These are phyloP conservation scores for Carduelis carduelis DNA, from an alignment of 2,797 vertebrate genomes.

Conservation along the genomic window DNA sequence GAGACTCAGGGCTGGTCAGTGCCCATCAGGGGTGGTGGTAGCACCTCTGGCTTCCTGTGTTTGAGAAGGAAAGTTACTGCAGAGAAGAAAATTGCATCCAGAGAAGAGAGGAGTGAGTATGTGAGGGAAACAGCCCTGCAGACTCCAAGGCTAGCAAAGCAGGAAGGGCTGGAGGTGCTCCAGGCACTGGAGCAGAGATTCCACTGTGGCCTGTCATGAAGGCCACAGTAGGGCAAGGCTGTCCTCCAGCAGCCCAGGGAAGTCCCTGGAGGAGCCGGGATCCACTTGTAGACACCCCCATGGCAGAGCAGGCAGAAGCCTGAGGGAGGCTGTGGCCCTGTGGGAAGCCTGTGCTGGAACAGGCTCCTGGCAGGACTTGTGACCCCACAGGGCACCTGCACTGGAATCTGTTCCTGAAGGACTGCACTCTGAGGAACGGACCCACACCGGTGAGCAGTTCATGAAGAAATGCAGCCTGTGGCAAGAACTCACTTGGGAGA, in stretches of 20 bases:
- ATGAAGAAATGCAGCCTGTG: neutral
- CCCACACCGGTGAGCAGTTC: neutral
- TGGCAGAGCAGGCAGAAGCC: neutral
- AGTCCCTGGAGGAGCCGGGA: neutral
- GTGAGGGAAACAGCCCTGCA: neutral
- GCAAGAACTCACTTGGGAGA: neutral
- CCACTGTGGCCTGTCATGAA: neutral
- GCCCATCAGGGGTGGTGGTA: neutral
- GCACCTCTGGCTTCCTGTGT: neutral
- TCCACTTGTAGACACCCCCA: neutral
- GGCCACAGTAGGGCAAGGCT: neutral
- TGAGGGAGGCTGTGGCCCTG: neutral
- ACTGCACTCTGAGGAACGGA: neutral
- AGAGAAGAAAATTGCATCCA: neutral
- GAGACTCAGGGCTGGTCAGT: neutral
- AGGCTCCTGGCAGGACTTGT: neutral
- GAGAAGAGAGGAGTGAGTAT: neutral
- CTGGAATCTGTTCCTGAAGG: neutral
- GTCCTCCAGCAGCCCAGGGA: neutral
- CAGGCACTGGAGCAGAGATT: neutral
- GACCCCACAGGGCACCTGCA: fast-evolving
- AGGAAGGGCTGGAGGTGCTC: neutral
- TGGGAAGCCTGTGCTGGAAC: neutral
- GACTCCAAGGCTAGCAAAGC: neutral
- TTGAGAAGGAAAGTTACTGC: neutral